These are phyloP conservation scores for Nasonia longicornis DNA, from an alignment of 1,140 invertebrate species.

Conservation along the genomic window DNA sequence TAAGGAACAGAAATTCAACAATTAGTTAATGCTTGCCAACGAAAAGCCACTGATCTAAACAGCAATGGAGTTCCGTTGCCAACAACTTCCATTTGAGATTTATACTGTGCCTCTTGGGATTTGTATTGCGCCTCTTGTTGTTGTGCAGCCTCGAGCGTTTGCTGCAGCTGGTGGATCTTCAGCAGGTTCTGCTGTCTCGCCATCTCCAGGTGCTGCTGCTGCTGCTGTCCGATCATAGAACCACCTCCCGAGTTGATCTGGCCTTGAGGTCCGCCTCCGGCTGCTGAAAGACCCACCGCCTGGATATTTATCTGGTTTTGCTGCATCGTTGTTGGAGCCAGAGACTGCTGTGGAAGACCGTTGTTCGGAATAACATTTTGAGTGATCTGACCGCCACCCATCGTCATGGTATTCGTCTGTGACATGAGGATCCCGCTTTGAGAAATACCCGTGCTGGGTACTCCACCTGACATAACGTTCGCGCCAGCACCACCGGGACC, in stretches of 20 bases:
- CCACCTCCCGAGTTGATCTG: constrained; percentile 39
- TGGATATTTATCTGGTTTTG: constrained; percentile 69
- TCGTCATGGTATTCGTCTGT: constrained; percentile 73
- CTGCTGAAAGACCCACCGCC: constrained; percentile 46
- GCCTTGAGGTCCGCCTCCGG: constrained; percentile 27
- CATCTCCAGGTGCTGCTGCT: constrained; percentile 70
- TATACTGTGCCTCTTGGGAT: constrained; percentile 75
- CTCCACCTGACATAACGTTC: constrained; percentile 65
- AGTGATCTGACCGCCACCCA: constrained; percentile 75
- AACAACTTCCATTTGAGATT: constrained; percentile 47
- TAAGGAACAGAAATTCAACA: constrained; percentile 24
- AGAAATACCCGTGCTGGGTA: constrained; percentile 66
- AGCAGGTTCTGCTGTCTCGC: constrained; percentile 78
- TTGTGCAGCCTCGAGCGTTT: constrained; percentile 80
- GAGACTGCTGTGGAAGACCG: constrained; percentile 62
- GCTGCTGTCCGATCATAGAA: constrained; percentile 54
- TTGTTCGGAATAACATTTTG: constrained; percentile 70
- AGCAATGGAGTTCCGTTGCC: constrained; percentile 44
- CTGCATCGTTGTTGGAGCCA: constrained; percentile 61
- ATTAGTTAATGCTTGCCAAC: constrained; percentile 1
- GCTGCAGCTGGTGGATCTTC: constrained; percentile 77
- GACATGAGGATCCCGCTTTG: constrained; percentile 73
- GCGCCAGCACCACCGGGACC: constrained; percentile 51
- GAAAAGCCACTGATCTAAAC: constrained; percentile 38
- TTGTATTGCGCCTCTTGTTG: constrained; percentile 83